Evolutionary conservation across 2,888 invertebrate genomes (phyloP).

Genomic region (Epistrophe grossulariae): DNA sequence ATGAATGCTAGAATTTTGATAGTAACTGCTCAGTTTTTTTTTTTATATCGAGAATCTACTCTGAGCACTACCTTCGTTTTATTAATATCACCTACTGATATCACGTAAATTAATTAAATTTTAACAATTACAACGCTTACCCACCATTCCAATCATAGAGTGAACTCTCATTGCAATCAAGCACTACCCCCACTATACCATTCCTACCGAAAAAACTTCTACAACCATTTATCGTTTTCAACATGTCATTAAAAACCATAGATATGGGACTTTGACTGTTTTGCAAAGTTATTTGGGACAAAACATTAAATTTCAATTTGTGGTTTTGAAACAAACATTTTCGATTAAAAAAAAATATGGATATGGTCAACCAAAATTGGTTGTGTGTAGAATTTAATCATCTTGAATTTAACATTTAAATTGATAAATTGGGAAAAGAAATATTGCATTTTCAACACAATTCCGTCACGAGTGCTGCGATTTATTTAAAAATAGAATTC

Average conservation of each 20-base stretch:
- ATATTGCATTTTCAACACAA: neutral
- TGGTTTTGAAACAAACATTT: neutral
- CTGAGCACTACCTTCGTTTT: neutral
- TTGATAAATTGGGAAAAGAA: neutral
- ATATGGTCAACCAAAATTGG: neutral
- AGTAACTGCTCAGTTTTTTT: too few species aligned
- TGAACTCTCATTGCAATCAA: too few species aligned
- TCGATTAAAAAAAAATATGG: neutral
- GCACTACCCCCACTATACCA: too few species aligned
- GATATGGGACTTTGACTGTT: neutral
- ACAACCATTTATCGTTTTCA: neutral
- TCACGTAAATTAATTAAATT: too few species aligned
- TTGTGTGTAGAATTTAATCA: neutral
- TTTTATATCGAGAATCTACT: neutral
- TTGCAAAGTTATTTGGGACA: neutral
- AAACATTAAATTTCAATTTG: neutral
- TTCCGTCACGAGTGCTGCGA: conserved; percentile 3
- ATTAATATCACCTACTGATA: neutral
- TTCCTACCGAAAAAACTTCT: neutral
- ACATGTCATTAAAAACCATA: neutral
- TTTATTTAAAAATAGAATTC: neutral
- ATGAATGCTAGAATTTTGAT: too few species aligned
- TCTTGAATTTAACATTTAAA: conserved; percentile 3
- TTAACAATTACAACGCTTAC: too few species aligned
- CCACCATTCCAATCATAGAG: too few species aligned